These are phyloP conservation scores for Microcebus lehilahytsara DNA, from an alignment of 2,113 vertebrate species.

Conservation along the genomic window DNA sequence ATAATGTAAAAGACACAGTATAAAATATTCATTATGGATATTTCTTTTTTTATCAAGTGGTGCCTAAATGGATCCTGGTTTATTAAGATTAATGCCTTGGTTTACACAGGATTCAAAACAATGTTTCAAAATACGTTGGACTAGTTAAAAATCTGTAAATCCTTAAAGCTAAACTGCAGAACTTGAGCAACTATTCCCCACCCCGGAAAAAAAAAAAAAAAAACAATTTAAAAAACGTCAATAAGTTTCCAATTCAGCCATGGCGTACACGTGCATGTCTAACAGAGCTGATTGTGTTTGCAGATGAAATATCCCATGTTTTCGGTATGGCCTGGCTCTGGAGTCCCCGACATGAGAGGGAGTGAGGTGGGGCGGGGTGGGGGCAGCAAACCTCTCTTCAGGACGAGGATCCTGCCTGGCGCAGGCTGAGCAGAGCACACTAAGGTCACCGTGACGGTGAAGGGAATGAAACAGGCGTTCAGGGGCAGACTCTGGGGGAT, in stretches of 20 bases:
- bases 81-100: constrained; percentile 78
- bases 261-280: not conserved
- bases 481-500: not conserved
- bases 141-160: constrained; percentile 73
- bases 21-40: constrained; percentile 73
- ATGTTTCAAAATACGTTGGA: constrained; percentile 74
- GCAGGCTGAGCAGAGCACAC: not conserved
- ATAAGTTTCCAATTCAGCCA: constrained; percentile 63
- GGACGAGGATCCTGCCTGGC: not conserved
- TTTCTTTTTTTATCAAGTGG: constrained; percentile 68
- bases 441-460: not conserved
- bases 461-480: not conserved
- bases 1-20: constrained; percentile 71
- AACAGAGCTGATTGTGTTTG: not conserved
- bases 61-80: constrained; percentile 76
- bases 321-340: not conserved
- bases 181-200: constrained; percentile 73
- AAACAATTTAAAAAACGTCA: not conserved
- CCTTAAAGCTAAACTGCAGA: constrained; percentile 82
- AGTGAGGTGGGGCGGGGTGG: not conserved
- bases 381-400: not conserved
- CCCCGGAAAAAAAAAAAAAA: not conserved
- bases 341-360: not conserved
- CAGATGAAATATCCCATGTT: not conserved
- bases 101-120: constrained; percentile 80